These are phyloP conservation scores for Eptesicus fuscus DNA, from an alignment of 2,113 vertebrate genomes.

Conservation along the genomic window DNA sequence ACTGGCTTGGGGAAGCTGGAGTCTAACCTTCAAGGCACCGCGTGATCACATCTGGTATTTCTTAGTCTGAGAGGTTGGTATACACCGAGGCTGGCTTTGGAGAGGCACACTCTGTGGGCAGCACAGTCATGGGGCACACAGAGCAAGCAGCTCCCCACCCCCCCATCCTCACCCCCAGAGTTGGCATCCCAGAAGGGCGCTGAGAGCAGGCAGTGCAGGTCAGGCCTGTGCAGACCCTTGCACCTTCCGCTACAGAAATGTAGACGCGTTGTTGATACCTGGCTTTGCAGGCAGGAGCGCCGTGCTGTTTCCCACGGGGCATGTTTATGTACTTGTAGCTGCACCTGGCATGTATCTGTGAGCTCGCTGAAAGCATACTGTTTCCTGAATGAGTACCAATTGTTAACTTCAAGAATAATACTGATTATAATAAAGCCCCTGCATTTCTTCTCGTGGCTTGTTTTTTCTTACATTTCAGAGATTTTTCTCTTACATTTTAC, in stretches of 20 bases:
- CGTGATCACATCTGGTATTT: fast-evolving
- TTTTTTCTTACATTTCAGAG: neutral
- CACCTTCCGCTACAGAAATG: neutral
- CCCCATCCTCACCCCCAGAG: neutral
- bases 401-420: neutral
- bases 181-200: neutral
- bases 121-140: fast-evolving
- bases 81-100: neutral
- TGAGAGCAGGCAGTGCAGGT: neutral
- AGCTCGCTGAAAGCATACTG: neutral
- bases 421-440: slow-evolving; percentile 32
- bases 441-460: neutral
- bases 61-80: neutral
- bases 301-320: fast-evolving
- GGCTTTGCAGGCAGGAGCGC: fast-evolving
- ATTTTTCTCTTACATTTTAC: neutral
- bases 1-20: fast-evolving
- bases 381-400: neutral
- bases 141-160: neutral
- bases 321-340: fast-evolving
- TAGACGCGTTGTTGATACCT: fast-evolving
- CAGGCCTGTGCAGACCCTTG: fast-evolving
- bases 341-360: neutral
- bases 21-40: fast-evolving
- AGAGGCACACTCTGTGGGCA: neutral